phyloP scores from a whole-genome alignment of 2,113 vertebrate species.

The Paradoxurus hermaphroditus region DNA sequence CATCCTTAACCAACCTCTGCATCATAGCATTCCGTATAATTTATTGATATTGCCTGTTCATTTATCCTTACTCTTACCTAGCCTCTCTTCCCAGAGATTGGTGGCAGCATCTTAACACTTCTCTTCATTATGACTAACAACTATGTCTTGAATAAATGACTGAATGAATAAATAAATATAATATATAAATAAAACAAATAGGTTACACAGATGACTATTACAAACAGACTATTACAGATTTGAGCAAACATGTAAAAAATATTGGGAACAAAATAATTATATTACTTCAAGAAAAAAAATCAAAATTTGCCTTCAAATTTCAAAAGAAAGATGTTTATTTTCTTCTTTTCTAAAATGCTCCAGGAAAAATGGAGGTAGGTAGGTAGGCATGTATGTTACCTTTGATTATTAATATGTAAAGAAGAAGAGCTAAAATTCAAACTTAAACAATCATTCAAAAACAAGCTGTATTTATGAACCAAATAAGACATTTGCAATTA shows the following conservation, averaged over 20 bases:
- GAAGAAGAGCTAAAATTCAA: neutral
- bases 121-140: neutral
- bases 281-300: conserved; percentile 11
- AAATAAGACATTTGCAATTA: conserved; percentile 10
- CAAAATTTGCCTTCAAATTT: conserved; percentile 30
- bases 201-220: neutral
- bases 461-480: neutral
- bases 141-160: neutral
- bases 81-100: neutral
- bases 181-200: neutral
- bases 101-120: neutral
- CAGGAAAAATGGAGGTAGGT: conserved; percentile 22
- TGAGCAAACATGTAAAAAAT: neutral
- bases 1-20: neutral
- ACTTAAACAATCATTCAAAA: conserved; percentile 46
- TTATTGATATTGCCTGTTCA: neutral
- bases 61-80: neutral
- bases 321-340: neutral
- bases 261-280: neutral
- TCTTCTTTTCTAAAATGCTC: conserved; percentile 12
- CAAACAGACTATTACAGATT: neutral
- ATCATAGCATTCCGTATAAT: neutral
- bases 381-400: neutral
- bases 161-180: neutral
- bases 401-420: conserved; percentile 18